phyloP scores from a whole-genome alignment of 2,797 vertebrate genomes.

The Sardinella longiceps region DNA sequence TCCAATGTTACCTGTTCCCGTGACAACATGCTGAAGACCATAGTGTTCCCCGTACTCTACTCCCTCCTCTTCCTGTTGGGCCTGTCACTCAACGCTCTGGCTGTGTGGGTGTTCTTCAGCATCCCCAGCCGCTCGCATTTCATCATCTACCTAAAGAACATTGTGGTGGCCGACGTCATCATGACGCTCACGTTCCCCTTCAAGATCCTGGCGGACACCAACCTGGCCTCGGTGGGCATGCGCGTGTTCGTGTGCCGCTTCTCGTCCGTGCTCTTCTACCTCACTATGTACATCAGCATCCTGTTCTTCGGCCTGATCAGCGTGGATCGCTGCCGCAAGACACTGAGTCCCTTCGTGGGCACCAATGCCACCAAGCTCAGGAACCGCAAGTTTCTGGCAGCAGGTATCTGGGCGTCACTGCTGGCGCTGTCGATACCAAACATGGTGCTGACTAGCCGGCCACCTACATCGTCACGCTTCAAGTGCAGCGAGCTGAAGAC shows the following conservation, averaged over 20 bases:
- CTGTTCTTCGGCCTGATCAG: slow-evolving; percentile 94
- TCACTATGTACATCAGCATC: slow-evolving; percentile 98
- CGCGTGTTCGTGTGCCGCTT: slow-evolving; percentile 89
- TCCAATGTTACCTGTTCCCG: slow-evolving; percentile 75
- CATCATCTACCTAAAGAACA: slow-evolving; percentile 96
- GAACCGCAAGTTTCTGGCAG: slow-evolving; percentile 86
- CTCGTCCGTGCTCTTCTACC: slow-evolving; percentile 90
- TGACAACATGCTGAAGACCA: slow-evolving; percentile 80
- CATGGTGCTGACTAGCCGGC: slow-evolving; percentile 80
- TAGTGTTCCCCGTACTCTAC: slow-evolving; percentile 89
- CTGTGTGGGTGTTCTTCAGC: slow-evolving; percentile 89
- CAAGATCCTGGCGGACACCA: slow-evolving; percentile 90
- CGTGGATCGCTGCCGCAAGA: slow-evolving; percentile 91
- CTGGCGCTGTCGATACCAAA: slow-evolving; percentile 86
- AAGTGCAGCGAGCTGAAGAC: slow-evolving; percentile 92
- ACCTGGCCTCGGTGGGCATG: slow-evolving; percentile 76
- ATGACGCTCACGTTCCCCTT: slow-evolving; percentile 96
- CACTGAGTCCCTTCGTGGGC: slow-evolving; percentile 80
- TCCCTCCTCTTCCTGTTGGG: slow-evolving; percentile 86
- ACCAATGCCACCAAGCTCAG: slow-evolving; percentile 68
- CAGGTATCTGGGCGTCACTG: slow-evolving; percentile 81
- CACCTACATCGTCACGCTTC: slow-evolving; percentile 65
- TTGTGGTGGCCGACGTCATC: slow-evolving; percentile 90
- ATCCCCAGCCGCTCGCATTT: slow-evolving; percentile 91
- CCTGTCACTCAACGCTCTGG: slow-evolving; percentile 82